These are phyloP conservation scores for Thalassoma bifasciatum DNA, from an alignment of 2,113 vertebrate genomes.

Conservation along the genomic window DNA sequence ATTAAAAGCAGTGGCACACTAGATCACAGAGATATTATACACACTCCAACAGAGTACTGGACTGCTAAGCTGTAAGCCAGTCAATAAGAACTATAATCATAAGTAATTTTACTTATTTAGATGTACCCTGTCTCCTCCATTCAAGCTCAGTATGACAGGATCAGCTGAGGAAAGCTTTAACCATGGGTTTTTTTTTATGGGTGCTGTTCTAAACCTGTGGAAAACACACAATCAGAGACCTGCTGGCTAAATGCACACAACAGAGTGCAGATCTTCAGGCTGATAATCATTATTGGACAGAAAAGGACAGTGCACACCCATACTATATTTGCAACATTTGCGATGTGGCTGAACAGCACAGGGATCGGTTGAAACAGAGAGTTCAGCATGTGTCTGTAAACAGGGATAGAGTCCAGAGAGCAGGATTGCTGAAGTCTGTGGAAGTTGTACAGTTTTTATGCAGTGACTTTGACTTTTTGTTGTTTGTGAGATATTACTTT, in stretches of 20 bases:
- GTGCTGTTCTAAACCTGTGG: background rate
- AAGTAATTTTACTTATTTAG: conserved; percentile 6
- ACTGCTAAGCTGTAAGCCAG: background rate
- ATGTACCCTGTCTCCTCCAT: background rate
- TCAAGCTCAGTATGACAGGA: conserved; percentile 23
- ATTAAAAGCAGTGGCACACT: background rate
- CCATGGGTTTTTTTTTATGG: background rate
- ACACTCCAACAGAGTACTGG: background rate
- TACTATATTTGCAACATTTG: background rate
- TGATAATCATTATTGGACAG: conserved; percentile 6
- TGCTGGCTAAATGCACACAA: background rate
- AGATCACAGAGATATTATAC: background rate
- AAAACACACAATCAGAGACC: background rate
- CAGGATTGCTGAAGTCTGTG: background rate
- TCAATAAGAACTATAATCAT: conserved; percentile 18
- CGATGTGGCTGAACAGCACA: background rate
- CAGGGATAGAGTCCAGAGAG: background rate
- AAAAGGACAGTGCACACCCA: background rate
- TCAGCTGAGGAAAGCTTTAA: conserved; percentile 1
- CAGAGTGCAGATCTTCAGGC: background rate
- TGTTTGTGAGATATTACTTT: conserved; percentile 19
- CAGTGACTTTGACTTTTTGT: conserved; percentile 12
- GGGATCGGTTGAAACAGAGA: background rate
- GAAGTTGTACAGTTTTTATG: background rate
- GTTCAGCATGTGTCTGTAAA: conserved; percentile 2